phyloP scores from a whole-genome alignment of 2,888 invertebrate genomes.

The Phortica okadai region DNA sequence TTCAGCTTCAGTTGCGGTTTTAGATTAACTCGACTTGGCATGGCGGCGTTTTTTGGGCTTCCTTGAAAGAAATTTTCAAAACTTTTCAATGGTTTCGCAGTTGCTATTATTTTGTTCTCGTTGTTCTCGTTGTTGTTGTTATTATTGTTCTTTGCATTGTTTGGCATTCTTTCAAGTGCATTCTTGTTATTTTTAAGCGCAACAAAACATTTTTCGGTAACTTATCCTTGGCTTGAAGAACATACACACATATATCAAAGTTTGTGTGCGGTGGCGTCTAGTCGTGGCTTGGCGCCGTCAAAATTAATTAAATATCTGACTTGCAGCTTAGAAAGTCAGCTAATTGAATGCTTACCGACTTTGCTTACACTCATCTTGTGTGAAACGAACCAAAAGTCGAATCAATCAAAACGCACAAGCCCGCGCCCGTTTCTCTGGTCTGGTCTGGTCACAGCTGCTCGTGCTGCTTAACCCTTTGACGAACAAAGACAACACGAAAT shows the following conservation, averaged over 20 bases:
- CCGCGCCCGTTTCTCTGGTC: background rate
- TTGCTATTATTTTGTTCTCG: background rate
- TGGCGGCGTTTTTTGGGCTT: background rate
- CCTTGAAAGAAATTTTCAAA: background rate
- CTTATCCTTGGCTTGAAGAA: background rate
- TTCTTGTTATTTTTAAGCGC: slow-evolving; percentile 55
- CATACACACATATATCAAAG: background rate
- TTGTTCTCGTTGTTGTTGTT: slow-evolving; percentile 22
- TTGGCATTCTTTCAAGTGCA: slow-evolving; percentile 58
- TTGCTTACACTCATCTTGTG: background rate
- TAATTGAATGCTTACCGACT: slow-evolving; percentile 49
- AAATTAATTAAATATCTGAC: slow-evolving; percentile 51
- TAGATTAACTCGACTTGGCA: background rate
- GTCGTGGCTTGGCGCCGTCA: slow-evolving; percentile 32
- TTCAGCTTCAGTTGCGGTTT: too few relatives aligned
- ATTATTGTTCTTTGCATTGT: slow-evolving; percentile 13
- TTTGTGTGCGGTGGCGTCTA: background rate
- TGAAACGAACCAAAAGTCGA: background rate
- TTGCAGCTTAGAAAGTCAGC: slow-evolving; percentile 41
- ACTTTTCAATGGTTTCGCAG: slow-evolving; percentile 4
- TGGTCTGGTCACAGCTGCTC: slow-evolving; percentile 38
- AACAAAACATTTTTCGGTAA: slow-evolving; percentile 32
- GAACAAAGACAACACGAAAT: slow-evolving; percentile 35
- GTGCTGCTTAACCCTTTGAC: slow-evolving; percentile 29
- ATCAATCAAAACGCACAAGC: too few relatives aligned